phyloP scores from a whole-genome alignment of 2,113 vertebrate genomes.

The Atractosteus spatula region DNA sequence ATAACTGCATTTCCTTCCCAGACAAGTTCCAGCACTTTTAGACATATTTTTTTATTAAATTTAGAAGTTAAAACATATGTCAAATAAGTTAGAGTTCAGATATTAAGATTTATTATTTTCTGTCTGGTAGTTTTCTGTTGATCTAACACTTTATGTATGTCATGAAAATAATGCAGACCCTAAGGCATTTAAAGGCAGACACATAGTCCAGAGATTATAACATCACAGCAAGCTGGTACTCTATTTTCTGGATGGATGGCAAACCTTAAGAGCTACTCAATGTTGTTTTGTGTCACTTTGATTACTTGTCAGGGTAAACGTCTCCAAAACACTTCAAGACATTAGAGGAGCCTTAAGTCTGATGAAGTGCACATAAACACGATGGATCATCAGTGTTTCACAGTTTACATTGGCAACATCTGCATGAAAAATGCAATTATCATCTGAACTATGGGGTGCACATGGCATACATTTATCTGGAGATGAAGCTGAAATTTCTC shows the following conservation, averaged over 20 bases:
- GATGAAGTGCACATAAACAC: slow-evolving; percentile 44
- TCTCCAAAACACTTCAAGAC: slow-evolving; percentile 41
- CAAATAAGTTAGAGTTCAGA: not conserved
- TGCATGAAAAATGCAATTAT: slow-evolving; percentile 59
- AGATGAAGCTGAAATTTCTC: not conserved
- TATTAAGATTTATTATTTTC: not conserved
- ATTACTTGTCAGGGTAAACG: slow-evolving; percentile 54
- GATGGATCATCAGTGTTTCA: slow-evolving; percentile 46
- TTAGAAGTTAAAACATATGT: not conserved
- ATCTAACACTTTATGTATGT: not conserved
- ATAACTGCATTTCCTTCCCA: not conserved
- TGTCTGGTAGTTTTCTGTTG: not conserved
- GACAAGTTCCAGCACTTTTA: not conserved
- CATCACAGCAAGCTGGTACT: too few species aligned
- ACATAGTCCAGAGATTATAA: too few species aligned
- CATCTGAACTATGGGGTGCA: slow-evolving; percentile 38
- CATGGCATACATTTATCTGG: slow-evolving; percentile 2
- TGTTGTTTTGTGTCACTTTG: slow-evolving; percentile 43
- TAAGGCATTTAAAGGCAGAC: too few species aligned
- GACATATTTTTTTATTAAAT: not conserved
- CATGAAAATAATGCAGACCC: not conserved
- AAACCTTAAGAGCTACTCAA: slow-evolving; percentile 33
- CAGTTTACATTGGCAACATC: slow-evolving; percentile 58
- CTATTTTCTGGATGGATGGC: not conserved
- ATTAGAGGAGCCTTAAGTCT: slow-evolving; percentile 36